phyloP scores from a whole-genome alignment of 2,888 invertebrate genomes.

The Machimus atricapillus region DNA sequence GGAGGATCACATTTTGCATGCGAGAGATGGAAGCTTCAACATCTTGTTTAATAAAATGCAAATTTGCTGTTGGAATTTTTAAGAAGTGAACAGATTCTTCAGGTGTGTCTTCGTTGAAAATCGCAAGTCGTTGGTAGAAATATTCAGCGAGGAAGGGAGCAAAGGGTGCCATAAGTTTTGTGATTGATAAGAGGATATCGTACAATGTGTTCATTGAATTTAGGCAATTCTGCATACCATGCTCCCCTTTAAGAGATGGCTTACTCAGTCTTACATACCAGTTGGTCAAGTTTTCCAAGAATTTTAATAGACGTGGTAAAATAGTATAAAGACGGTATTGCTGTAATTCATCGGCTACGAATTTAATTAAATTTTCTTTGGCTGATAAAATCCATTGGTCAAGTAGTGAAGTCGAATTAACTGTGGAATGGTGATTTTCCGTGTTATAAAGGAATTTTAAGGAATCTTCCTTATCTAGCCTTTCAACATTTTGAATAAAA shows the following conservation, averaged over 20 bases:
- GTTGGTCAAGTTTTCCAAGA: slow-evolving; percentile 93
- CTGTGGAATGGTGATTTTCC: slow-evolving; percentile 65
- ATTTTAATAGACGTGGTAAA: slow-evolving; percentile 85
- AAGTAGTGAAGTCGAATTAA: slow-evolving; percentile 68
- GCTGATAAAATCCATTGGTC: slow-evolving; percentile 95
- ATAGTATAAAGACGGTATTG: slow-evolving; percentile 92
- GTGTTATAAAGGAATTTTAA: slow-evolving; percentile 65
- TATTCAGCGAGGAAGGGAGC: slow-evolving; percentile 93
- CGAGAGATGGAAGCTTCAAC: slow-evolving; percentile 85
- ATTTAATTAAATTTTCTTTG: slow-evolving; percentile 85
- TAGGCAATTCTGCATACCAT: slow-evolving; percentile 76
- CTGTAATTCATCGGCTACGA: slow-evolving; percentile 87
- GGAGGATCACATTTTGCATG: slow-evolving; percentile 91
- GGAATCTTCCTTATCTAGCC: slow-evolving; percentile 72
- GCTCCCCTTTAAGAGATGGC: slow-evolving; percentile 86
- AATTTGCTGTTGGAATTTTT: slow-evolving; percentile 77
- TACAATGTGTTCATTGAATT: slow-evolving; percentile 83
- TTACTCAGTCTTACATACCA: slow-evolving; percentile 97
- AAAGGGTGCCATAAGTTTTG: slow-evolving; percentile 85
- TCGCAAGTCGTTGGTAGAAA: slow-evolving; percentile 83
- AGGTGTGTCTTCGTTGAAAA: slow-evolving; percentile 59
- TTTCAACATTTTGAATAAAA: slow-evolving; percentile 86
- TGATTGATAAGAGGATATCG: slow-evolving; percentile 82
- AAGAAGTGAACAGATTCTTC: slow-evolving; percentile 85
- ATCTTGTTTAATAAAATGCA: slow-evolving; percentile 73